Percentiles rank a stretch among this genome's conserved stretches.
Evolutionary conservation across 2,113 vertebrate genomes (phyloP).

Genomic region (Cyanoderma ruficeps): DNA sequence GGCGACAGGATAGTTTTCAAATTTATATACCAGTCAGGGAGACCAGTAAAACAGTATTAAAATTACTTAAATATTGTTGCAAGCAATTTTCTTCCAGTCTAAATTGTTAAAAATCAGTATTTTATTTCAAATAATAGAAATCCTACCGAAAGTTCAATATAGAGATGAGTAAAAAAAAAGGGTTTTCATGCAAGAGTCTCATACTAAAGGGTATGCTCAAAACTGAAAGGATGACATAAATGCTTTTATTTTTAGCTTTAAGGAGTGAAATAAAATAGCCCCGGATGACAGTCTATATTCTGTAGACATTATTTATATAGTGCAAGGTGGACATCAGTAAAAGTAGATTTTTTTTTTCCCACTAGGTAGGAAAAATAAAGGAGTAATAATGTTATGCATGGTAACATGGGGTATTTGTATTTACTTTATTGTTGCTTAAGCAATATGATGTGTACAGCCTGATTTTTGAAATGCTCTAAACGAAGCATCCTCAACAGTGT

Average conservation of each 20-base stretch:
- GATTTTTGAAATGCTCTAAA: neutral
- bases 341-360: neutral
- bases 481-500: neutral
- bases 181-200: neutral
- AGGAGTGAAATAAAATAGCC: slow-evolving; percentile 1
- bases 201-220: neutral
- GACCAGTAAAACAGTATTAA: neutral
- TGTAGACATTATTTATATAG: neutral
- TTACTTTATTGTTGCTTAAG: neutral
- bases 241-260: slow-evolving; percentile 22
- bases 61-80: neutral
- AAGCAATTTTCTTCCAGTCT: neutral
- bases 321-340: neutral
- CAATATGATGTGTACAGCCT: neutral
- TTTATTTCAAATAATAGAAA: slow-evolving; percentile 5
- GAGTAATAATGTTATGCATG: neutral
- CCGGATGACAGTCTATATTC: neutral
- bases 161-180: neutral
- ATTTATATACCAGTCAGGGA: neutral
- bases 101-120: neutral
- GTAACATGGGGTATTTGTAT: neutral
- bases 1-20: neutral
- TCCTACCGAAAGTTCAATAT: neutral
- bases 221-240: neutral
- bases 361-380: neutral